These are phyloP conservation scores for Xerus inauris DNA, from an alignment of 2,113 vertebrate species.

Conservation along the genomic window DNA sequence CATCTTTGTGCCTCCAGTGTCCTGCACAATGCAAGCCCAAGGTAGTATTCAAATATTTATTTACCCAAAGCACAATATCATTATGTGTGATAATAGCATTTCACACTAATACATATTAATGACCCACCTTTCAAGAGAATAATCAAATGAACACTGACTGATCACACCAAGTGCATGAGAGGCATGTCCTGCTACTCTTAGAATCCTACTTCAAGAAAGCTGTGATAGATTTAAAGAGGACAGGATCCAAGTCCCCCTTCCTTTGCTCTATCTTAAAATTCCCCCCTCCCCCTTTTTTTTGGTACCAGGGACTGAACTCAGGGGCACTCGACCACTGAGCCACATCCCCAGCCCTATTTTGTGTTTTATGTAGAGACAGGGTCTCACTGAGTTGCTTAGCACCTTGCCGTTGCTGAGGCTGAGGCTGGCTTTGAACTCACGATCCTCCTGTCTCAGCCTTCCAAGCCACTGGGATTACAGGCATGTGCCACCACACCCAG, in stretches of 20 bases:
- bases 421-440: too few species aligned
- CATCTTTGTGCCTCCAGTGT: neutral
- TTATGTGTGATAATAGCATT: neutral
- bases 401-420: too few species aligned
- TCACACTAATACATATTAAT: neutral
- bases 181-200: neutral
- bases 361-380: too few species aligned
- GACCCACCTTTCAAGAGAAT: neutral
- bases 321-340: too few species aligned
- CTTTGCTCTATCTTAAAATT: constrained; percentile 1
- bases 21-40: neutral
- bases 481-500: too few species aligned
- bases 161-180: neutral
- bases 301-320: too few species aligned
- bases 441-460: too few species aligned
- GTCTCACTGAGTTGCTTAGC: too few species aligned
- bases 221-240: neutral
- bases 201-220: constrained; percentile 4
- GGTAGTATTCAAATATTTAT: neutral
- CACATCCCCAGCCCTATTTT: too few species aligned
- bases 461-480: too few species aligned
- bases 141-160: neutral
- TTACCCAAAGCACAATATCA: neutral
- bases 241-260: neutral
- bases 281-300: too few species aligned